A percentile compares a stretch with the other conserved stretches of the same genome.
phyloP scores from a whole-genome alignment of 2,888 invertebrate genomes.

The Endotricha flammealis region DNA sequence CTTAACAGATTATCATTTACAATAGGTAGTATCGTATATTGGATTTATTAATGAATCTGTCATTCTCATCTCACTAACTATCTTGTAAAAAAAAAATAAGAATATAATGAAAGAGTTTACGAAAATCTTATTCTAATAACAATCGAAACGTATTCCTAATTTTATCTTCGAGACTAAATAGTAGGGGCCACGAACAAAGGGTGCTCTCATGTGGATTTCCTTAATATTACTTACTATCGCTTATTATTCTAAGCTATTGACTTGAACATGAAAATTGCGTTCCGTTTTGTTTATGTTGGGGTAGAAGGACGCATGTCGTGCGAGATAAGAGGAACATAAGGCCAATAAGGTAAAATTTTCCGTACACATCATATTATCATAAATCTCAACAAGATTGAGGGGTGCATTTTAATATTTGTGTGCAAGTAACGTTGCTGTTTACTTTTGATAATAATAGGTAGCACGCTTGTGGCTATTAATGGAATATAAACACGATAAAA shows the following conservation, averaged over 20 bases:
- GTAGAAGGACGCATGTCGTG: slow-evolving; percentile 47
- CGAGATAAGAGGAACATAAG: slow-evolving; percentile 52
- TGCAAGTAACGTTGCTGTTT: slow-evolving; percentile 15
- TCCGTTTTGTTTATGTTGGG: slow-evolving; percentile 68
- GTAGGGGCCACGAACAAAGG: slow-evolving; percentile 36
- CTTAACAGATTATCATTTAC: no score
- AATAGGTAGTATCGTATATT: no score
- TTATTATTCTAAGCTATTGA: slow-evolving; percentile 78
- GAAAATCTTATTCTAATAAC: no score
- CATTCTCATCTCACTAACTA: no score
- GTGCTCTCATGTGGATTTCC: slow-evolving; percentile 60
- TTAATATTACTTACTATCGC: slow-evolving; percentile 72
- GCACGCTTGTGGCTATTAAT: slow-evolving; percentile 5
- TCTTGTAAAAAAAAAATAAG: no score
- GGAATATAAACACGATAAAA: no score
- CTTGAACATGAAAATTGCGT: slow-evolving; percentile 74
- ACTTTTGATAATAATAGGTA: slow-evolving; percentile 7
- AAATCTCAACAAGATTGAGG: slow-evolving; percentile 46
- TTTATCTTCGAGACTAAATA: slow-evolving; percentile 27
- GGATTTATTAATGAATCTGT: no score
- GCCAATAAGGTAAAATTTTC: slow-evolving; percentile 48
- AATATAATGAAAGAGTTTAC: no score
- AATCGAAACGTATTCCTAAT: no score
- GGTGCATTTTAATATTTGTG: slow-evolving; percentile 50
- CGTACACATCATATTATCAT: slow-evolving; percentile 50